Percentiles rank a stretch among this genome's conserved stretches.
These are phyloP conservation scores for Pammene fasciana DNA, from an alignment of 2,888 invertebrate genomes.

Conservation along the genomic window DNA sequence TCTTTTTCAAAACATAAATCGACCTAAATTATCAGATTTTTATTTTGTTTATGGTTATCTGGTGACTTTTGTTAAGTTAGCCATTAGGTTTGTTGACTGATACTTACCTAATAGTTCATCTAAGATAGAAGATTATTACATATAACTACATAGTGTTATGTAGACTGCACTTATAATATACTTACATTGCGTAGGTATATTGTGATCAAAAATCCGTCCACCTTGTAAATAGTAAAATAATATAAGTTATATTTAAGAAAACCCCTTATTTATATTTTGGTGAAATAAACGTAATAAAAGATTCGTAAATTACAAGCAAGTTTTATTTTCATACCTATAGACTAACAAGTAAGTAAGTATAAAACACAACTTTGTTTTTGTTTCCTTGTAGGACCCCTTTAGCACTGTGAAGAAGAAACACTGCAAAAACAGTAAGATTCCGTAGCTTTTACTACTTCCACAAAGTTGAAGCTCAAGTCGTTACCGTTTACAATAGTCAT, in stretches of 20 bases:
- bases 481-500: no score
- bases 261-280: constrained; percentile 61
- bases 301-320: constrained; percentile 11
- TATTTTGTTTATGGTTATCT: neutral
- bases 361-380: no score
- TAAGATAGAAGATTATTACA: constrained; percentile 40
- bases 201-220: constrained; percentile 74
- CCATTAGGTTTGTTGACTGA: constrained; percentile 10
- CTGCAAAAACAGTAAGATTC: no score
- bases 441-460: no score
- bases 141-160: constrained; percentile 68
- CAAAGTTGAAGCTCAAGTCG: no score
- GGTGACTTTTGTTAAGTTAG: neutral
- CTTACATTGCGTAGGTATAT: constrained; percentile 76
- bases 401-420: no score
- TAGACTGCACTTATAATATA: constrained; percentile 60
- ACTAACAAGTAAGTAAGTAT: neutral
- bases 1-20: neutral
- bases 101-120: neutral
- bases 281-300: constrained; percentile 42
- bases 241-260: constrained; percentile 67
- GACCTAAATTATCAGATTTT: neutral
- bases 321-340: constrained; percentile 5
- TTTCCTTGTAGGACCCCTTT: no score
- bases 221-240: constrained; percentile 55